Base-by-base conservation (phyloP, 2,113 vertebrate species). In the Phalacrocorax pelagicus region DNA sequence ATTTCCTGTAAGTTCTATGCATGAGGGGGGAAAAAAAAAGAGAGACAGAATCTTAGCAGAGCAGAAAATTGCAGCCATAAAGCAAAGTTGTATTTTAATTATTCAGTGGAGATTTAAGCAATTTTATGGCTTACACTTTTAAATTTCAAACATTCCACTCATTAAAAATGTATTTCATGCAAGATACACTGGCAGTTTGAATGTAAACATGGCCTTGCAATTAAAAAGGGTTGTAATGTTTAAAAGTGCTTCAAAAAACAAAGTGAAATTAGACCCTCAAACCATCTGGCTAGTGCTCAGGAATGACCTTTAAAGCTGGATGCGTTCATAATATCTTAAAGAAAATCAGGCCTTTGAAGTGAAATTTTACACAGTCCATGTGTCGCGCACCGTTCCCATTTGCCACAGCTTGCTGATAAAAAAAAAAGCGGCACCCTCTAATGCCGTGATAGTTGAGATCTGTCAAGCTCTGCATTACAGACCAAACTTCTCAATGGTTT, bases 41-140 rank as follows among this genome's bases (percentile, higher is more conserved):
- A 88, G 57, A 80, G 36, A 71, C 27, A 58, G 72, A 84, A 89
- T 87, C 93, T 96, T 86, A 96, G 81, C 92, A 38, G 90, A 96
- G 96, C 94, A 96, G 92, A 96, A 96, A 97, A 97, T 96, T 95
- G 59, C 89, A 58, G 32, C 84, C 91, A 90, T 86, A 93, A 96
- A 97, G 75, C 89, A 79, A 81, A 95, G 89, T 51, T 88, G 81
- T 85, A 17, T 89, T 94, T 95, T 92, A 96, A 97, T 96, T 97
- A 92, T 96, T 96, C 94, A 84, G 79, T 47, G 79, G 92, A 84
- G 90, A 90, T 88, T 88, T 54, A 42, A 67, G 91, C 91, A 51
- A 67, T 94, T 95, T 96, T 75, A 78, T 66, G 79, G 67, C 89
- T 73, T 21, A 16, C 47, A 65, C 87, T 90, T 94, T 40, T 46